These are phyloP conservation scores for Helleia helle DNA, from an alignment of 2,888 invertebrate species.

Conservation along the genomic window DNA sequence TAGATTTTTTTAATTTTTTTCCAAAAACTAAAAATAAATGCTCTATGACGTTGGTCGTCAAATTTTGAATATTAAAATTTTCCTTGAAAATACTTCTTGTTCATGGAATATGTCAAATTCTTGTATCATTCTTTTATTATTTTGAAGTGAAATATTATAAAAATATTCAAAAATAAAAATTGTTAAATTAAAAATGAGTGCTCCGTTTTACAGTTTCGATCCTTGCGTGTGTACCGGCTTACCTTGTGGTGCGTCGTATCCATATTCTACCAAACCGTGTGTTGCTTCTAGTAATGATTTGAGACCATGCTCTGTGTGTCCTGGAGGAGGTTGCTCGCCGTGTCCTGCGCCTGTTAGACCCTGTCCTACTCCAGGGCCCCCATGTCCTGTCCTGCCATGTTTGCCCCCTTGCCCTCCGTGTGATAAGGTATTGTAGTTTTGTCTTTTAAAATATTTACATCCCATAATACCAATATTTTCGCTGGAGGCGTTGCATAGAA, in stretches of 20 bases:
- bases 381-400: constrained; percentile 45
- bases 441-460: too few relatives aligned
- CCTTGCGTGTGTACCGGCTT: constrained; percentile 52
- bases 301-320: constrained; percentile 51
- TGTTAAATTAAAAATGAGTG: constrained; percentile 45
- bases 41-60: too few relatives aligned
- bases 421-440: constrained; percentile 60
- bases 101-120: too few relatives aligned
- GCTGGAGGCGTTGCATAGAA: too few relatives aligned
- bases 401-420: constrained; percentile 56
- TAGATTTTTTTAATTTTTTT: not conserved
- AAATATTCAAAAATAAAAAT: constrained; percentile 16
- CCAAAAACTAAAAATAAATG: too few relatives aligned
- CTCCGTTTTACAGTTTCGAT: constrained; percentile 59
- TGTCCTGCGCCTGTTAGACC: constrained; percentile 62
- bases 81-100: too few relatives aligned
- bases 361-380: constrained; percentile 45
- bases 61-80: too few relatives aligned
- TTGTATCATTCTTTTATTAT: not conserved
- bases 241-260: constrained; percentile 60
- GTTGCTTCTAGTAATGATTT: constrained; percentile 46
- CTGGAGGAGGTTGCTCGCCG: constrained; percentile 60
- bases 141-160: not conserved
- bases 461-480: too few relatives aligned
- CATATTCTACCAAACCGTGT: constrained; percentile 54